phyloP scores from a whole-genome alignment of 2,888 invertebrate genomes.

The Tuberolachnus salignus region DNA sequence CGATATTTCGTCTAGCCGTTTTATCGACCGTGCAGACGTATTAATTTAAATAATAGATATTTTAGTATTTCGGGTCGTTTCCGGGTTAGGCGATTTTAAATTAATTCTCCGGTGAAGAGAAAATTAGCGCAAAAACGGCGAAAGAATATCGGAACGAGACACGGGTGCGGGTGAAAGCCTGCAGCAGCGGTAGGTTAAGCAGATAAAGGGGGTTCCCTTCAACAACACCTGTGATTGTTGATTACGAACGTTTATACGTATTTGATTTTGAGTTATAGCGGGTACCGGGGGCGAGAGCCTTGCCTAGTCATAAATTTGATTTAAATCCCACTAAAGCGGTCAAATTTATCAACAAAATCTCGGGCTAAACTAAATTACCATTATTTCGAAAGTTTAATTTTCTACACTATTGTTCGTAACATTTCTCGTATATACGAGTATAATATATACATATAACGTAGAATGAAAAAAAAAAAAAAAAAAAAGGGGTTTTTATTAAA shows the following conservation, averaged over 20 bases:
- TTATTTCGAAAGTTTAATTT: slow-evolving; percentile 47
- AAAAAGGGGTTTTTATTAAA: slow-evolving; percentile 28
- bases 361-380: slow-evolving; percentile 36
- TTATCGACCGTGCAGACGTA: too few species aligned
- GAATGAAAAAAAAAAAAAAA: background rate
- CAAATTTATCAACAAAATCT: slow-evolving; percentile 50
- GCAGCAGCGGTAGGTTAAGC: too few species aligned
- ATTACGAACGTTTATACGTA: slow-evolving; percentile 46
- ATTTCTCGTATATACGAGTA: slow-evolving; percentile 15
- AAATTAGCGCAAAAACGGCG: too few species aligned
- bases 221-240: slow-evolving; percentile 51
- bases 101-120: too few species aligned
- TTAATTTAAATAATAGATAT: too few species aligned
- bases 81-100: too few species aligned
- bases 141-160: background rate
- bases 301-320: slow-evolving; percentile 48
- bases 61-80: too few species aligned
- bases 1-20: too few species aligned
- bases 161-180: background rate
- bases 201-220: slow-evolving; percentile 3
- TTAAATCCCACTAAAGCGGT: slow-evolving; percentile 47
- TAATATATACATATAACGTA: background rate
- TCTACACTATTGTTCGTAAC: slow-evolving; percentile 44
- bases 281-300: slow-evolving; percentile 10
- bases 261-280: slow-evolving; percentile 52